Conservation (phyloP, 1,140 invertebrate species). For the Brachionus sp. region DNA sequence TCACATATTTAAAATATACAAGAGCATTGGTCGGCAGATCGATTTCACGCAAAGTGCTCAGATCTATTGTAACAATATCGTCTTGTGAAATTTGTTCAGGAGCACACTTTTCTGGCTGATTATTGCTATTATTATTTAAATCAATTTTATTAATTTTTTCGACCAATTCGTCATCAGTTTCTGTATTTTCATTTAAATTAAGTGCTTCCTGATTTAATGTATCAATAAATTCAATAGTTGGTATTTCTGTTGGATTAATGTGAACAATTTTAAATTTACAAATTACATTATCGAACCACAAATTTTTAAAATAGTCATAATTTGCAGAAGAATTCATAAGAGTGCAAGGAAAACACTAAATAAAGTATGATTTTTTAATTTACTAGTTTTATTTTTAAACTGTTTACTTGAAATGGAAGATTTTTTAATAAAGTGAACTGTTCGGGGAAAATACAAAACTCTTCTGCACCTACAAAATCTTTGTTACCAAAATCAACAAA, state of each 20-base stretch:
- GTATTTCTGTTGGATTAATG: neutral
- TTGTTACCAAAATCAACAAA: constrained; percentile 32
- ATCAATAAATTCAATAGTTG: neutral
- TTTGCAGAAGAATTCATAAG: neutral
- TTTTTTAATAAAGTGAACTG: neutral
- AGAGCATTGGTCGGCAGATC: neutral
- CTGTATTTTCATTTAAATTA: neutral
- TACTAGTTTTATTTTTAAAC: neutral
- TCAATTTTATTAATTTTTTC: neutral
- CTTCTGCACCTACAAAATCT: neutral
- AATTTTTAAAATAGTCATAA: neutral
- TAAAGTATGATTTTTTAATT: neutral
- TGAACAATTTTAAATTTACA: constrained; percentile 4
- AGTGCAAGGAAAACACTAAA: constrained; percentile 20
- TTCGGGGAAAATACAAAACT: neutral
- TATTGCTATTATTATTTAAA: neutral
- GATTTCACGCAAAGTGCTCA: neutral
- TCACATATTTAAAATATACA: neutral
- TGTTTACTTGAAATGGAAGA: neutral
- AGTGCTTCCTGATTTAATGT: neutral
- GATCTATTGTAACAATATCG: neutral
- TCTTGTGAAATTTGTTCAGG: neutral
- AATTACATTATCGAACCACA: neutral
- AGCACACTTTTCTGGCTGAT: neutral
- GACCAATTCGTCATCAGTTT: neutral